phyloP scores from a whole-genome alignment of 92 coral and sea anemone species.

The Heteractis magnifica region DNA sequence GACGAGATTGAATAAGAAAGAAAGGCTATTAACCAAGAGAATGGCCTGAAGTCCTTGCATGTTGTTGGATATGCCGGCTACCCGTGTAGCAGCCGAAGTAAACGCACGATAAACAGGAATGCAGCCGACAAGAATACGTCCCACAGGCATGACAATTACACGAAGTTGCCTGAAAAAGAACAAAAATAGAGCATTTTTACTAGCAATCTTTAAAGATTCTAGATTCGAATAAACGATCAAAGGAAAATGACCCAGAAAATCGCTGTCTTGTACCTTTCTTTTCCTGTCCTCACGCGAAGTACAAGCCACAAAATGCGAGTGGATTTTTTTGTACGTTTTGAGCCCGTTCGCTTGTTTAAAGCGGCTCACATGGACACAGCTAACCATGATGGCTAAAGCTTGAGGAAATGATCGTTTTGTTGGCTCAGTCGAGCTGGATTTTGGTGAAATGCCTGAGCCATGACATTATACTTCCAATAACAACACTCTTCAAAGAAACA shows the following conservation, averaged over 20 bases:
- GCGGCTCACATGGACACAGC: constrained; percentile 83
- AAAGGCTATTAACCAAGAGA: constrained; percentile 69
- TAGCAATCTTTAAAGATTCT: background rate
- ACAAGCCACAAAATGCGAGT: constrained; percentile 83
- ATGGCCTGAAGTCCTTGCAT: constrained; percentile 87
- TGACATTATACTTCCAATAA: constrained; percentile 24
- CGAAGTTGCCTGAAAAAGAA: constrained; percentile 66
- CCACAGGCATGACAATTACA: constrained; percentile 94
- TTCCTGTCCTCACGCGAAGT: constrained; percentile 91
- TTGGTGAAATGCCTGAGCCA: constrained; percentile 32
- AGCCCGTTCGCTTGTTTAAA: constrained; percentile 81
- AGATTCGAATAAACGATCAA: background rate
- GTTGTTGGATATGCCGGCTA: constrained; percentile 92
- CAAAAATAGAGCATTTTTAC: constrained; percentile 3
- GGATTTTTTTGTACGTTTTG: constrained; percentile 86
- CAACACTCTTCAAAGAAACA: constrained; percentile 55
- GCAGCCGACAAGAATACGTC: constrained; percentile 88
- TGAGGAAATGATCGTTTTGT: background rate
- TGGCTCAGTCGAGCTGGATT: constrained; percentile 1
- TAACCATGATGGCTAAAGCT: constrained; percentile 55
- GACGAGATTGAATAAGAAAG: background rate
- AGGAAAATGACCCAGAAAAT: background rate
- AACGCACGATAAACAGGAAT: constrained; percentile 92
- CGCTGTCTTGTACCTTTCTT: constrained; percentile 70
- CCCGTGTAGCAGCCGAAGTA: constrained; percentile 98